Conservation (phyloP, 2,113 vertebrate species). For the Rhineura floridana region DNA sequence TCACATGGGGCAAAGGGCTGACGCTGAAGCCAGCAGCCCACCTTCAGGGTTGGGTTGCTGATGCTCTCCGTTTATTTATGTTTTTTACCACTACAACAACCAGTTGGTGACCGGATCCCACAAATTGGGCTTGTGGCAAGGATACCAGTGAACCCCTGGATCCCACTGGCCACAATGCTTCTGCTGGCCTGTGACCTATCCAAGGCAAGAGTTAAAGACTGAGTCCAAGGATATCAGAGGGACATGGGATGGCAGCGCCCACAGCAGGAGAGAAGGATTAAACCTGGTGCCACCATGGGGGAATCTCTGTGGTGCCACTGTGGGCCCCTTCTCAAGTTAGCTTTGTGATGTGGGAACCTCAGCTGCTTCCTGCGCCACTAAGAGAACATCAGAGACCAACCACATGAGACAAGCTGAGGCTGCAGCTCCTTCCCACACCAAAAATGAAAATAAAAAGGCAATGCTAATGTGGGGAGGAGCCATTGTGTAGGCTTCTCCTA, state of each 20-base stretch:
- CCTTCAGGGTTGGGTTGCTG: background rate
- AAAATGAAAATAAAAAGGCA: too few species aligned
- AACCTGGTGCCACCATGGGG: background rate
- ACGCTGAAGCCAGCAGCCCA: constrained; percentile 20
- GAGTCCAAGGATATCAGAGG: background rate
- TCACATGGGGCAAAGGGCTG: constrained; percentile 43
- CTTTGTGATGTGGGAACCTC: background rate
- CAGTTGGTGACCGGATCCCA: background rate
- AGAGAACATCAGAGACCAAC: background rate
- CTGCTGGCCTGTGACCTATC: background rate
- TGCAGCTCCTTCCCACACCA: background rate
- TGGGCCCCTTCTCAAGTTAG: background rate
- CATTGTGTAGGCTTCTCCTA: background rate
- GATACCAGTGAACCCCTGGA: background rate
- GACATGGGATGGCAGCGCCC: background rate
- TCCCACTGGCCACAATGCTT: background rate
- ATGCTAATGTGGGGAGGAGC: background rate
- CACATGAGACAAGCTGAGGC: background rate
- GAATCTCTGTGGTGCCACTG: background rate
- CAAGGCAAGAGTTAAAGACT: background rate
- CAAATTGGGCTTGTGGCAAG: background rate
- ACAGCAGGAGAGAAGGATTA: background rate
- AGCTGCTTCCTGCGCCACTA: background rate
- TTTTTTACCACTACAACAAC: background rate
- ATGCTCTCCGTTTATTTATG: constrained; percentile 14